Conservation (phyloP, 2,888 invertebrate species). For the Malthinus flaveolus region DNA sequence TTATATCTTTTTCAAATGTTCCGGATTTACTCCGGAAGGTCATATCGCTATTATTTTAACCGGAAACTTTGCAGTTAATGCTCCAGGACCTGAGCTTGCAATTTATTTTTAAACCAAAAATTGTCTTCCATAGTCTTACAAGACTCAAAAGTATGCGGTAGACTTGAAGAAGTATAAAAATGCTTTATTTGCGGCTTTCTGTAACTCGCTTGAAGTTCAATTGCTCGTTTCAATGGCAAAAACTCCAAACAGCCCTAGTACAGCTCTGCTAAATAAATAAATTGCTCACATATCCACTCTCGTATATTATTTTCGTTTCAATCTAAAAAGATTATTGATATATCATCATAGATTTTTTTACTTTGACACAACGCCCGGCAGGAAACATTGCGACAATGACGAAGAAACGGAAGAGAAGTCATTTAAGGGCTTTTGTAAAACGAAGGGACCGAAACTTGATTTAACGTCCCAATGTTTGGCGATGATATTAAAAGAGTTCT, state of each 20-base stretch:
- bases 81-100: too few species aligned
- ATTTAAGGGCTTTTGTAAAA: slow-evolving; percentile 43
- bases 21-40: slow-evolving; percentile 32
- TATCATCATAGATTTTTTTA: slow-evolving; percentile 45
- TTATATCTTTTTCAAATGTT: slow-evolving; percentile 36
- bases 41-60: slow-evolving; percentile 29
- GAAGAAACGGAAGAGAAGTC: slow-evolving; percentile 44
- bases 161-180: too few species aligned
- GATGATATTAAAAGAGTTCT: background rate
- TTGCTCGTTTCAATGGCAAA: too few species aligned
- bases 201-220: too few species aligned
- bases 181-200: too few species aligned
- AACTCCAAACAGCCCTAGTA: background rate
- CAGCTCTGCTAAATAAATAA: slow-evolving; percentile 28
- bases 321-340: slow-evolving; percentile 42
- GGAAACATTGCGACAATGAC: slow-evolving; percentile 39
- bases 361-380: slow-evolving; percentile 35
- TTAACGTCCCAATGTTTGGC: slow-evolving; percentile 44
- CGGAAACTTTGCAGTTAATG: background rate
- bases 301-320: slow-evolving; percentile 38
- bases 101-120: too few species aligned
- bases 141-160: too few species aligned
- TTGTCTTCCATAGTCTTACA: too few species aligned
- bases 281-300: slow-evolving; percentile 35
- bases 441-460: slow-evolving; percentile 31